Evolutionary conservation across 2,113 vertebrate species (phyloP).

Genomic region (Emydocephalus ijimae): DNA sequence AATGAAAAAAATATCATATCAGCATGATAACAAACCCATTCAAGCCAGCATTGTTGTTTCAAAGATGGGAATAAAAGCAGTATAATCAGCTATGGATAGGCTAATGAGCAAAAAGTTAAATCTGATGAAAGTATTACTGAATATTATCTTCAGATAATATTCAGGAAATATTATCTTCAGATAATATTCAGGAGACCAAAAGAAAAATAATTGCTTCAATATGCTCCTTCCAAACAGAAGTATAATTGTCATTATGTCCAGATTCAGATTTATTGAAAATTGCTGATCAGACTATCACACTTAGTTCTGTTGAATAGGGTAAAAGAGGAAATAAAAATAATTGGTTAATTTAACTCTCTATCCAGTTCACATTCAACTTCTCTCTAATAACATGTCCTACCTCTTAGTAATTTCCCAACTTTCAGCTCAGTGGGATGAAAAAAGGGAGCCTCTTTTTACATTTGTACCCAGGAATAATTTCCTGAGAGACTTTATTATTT

Average conservation of each 20-base stretch:
- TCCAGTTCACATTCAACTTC: background rate
- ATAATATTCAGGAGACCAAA: background rate
- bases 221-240: background rate
- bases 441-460: background rate
- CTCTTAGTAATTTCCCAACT: background rate
- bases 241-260: background rate
- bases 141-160: background rate
- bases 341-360: background rate
- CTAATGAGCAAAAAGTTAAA: background rate
- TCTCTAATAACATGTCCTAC: background rate
- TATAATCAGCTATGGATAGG: background rate
- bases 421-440: background rate
- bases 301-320: background rate
- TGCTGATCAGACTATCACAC: background rate
- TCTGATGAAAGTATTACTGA: background rate
- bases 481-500: background rate
- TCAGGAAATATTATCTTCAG: background rate
- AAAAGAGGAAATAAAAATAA: background rate
- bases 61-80: background rate
- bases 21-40: background rate
- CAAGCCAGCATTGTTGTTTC: background rate
- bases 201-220: background rate
- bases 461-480: background rate
- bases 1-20: background rate
- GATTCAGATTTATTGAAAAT: background rate